phyloP scores from a whole-genome alignment of 2,888 invertebrate genomes.

The Serrognathus titanus region DNA sequence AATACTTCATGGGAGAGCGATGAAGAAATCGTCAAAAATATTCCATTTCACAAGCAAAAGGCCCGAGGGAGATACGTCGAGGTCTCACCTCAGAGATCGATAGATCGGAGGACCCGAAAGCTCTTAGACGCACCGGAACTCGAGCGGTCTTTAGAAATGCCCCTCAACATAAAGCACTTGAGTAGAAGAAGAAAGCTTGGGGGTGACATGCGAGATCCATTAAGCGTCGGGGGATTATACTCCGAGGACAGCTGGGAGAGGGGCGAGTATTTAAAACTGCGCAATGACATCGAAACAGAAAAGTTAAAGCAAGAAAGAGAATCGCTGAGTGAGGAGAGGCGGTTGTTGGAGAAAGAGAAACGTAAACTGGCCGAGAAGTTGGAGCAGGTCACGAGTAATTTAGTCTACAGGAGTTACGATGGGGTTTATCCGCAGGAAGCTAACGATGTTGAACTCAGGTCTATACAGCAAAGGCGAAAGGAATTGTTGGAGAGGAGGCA shows the following conservation, averaged over 20 bases:
- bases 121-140: not conserved
- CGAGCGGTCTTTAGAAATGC: slow-evolving; percentile 33
- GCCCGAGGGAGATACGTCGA: no score
- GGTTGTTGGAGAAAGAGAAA: slow-evolving; percentile 24
- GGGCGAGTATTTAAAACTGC: slow-evolving; percentile 22
- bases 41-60: no score
- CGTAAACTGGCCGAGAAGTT: slow-evolving; percentile 21
- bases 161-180: slow-evolving; percentile 21
- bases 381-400: slow-evolving; percentile 8
- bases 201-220: slow-evolving; percentile 1
- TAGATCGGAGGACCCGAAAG: not conserved
- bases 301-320: slow-evolving; percentile 24
- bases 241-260: slow-evolving; percentile 29
- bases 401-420: no score
- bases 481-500: not conserved
- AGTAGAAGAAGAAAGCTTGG: slow-evolving; percentile 2
- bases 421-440: not conserved
- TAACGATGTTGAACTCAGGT: not conserved
- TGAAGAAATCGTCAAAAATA: slow-evolving; percentile 17
- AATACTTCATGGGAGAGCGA: slow-evolving; percentile 31
- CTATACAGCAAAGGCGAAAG: not conserved
- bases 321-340: slow-evolving; percentile 27
- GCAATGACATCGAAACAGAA: slow-evolving; percentile 19
- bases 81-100: not conserved
- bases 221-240: slow-evolving; percentile 4